These are phyloP conservation scores for Pachycephala philippinensis DNA, from an alignment of 2,113 vertebrate species.

Conservation along the genomic window DNA sequence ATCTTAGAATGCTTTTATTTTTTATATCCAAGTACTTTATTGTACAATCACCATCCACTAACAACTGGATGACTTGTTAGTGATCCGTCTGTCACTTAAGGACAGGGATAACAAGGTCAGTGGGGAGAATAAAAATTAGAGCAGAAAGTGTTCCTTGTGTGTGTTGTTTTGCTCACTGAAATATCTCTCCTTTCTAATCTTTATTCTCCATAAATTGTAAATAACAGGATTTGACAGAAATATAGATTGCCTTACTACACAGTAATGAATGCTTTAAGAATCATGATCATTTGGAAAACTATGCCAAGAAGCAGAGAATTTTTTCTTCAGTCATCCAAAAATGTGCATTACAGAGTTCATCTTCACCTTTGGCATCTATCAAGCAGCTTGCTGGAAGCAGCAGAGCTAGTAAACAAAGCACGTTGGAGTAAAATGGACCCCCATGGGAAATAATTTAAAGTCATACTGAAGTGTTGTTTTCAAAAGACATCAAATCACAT, in stretches of 20 bases:
- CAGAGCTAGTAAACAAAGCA: constrained; percentile 36
- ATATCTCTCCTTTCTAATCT: background rate
- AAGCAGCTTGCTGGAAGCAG: constrained; percentile 14
- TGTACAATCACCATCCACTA: background rate
- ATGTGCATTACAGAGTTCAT: background rate
- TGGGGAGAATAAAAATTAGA: background rate
- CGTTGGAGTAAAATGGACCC: constrained; percentile 18
- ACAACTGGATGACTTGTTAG: background rate
- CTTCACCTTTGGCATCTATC: constrained; percentile 37
- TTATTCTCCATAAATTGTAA: constrained; percentile 49
- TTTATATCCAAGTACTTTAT: background rate
- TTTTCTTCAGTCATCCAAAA: constrained; percentile 33
- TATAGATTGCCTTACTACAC: constrained; percentile 13
- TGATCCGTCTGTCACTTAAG: background rate
- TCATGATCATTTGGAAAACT: constrained; percentile 26
- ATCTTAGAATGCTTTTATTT: background rate
- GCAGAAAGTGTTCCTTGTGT: background rate
- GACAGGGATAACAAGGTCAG: background rate
- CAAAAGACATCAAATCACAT: constrained; percentile 14
- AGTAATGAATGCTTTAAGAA: constrained; percentile 33
- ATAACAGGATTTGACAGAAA: constrained; percentile 50
- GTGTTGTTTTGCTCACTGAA: background rate
- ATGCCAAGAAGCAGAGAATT: background rate
- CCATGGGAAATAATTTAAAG: constrained; percentile 40
- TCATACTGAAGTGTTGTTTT: constrained; percentile 25